Percentiles rank a stretch among this genome's conserved stretches.
phyloP scores from a whole-genome alignment of 35 echinoderm and acorn worm species.

The Heliocidaris erythrogramma region DNA sequence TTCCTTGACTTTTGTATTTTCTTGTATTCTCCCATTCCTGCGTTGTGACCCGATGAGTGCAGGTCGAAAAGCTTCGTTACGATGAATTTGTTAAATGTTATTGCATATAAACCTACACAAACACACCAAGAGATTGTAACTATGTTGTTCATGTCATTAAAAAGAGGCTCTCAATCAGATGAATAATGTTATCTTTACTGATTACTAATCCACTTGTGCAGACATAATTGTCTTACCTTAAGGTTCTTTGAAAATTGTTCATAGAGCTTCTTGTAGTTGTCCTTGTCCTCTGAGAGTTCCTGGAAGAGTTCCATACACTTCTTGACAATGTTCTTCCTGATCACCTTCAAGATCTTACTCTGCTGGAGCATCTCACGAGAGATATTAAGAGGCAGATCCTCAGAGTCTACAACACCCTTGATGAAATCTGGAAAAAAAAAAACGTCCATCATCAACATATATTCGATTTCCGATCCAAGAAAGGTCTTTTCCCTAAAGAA shows the following conservation, averaged over 20 bases:
- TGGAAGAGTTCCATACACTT: conserved; percentile 96
- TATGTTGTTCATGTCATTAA: too few relatives aligned
- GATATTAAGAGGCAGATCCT: conserved; percentile 99
- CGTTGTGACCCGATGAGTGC: too few relatives aligned
- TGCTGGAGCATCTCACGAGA: conserved; percentile 99
- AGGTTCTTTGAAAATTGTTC: conserved; percentile 99
- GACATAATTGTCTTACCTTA: conserved; percentile 58
- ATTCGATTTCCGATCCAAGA: too few relatives aligned
- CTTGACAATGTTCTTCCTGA: conserved; percentile 99
- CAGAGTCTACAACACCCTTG: conserved; percentile 99
- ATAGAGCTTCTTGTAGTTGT: conserved; percentile 99
- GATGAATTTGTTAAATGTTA: too few relatives aligned
- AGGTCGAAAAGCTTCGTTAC: too few relatives aligned
- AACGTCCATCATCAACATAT: too few relatives aligned
- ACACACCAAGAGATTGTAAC: too few relatives aligned
- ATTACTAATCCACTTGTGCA: neutral
- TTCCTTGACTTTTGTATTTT: too few relatives aligned
- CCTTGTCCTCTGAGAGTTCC: conserved; percentile 87
- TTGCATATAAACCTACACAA: too few relatives aligned
- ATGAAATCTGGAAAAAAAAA: conserved; percentile 78
- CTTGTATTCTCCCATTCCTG: too few relatives aligned
- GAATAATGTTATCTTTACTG: neutral
- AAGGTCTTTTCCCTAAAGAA: too few relatives aligned
- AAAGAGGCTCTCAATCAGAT: neutral
- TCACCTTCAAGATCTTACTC: conserved; percentile 99